Evolutionary conservation across 2,797 vertebrate species (phyloP), one percentile per base, ranked within the genome.

Genomic region (Phoeniculus purpureus): DNA sequence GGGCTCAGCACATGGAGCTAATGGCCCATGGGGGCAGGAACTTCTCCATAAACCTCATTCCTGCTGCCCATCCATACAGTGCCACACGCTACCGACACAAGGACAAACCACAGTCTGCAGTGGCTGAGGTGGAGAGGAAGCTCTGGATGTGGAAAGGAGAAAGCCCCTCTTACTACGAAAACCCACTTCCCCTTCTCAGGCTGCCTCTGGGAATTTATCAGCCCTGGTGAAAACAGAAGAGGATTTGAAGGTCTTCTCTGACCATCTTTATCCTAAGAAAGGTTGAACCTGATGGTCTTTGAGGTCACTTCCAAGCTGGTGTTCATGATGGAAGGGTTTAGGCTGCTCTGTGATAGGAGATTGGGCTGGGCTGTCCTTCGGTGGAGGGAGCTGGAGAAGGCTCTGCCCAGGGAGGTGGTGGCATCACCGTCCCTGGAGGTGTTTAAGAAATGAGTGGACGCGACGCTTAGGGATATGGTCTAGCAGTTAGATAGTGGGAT

Each of bases 161-260:
- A 85, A 81, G 55, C 13, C 50, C 58, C 32, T 73, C 68, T 94
- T 88, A 73, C 81, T 9, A 90, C 75, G 83, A 94, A 91, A 90
- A 85, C 10, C 47, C 78, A 72, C 83, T 92, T 95, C 90, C 29
- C 27, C 29, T 83, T 77, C 52, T 47, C 66, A 15, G 48, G 56
- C 32, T 20, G 23, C 56, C 62, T 56, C 65, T 70, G 73, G 68
- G 65, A 88, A 58, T 77, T 66, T 52, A n/a, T 40, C 34, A 60
- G 22, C 40, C 27, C 10, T 7, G 11, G 54, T 0, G 3, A 92
- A 91, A 84, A 2, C 34, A 91, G 45, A 74, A 56, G 16, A 6
- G 7, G 2, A 4, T 62, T 92, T 83, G 66, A 79, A 74, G 7
- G 31, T 32, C 15, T 10, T 1, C 9, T 52, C 50, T 26, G 22